Conservation (phyloP, 2,797 vertebrate genomes). For the Aselliscus stoliczkanus region DNA sequence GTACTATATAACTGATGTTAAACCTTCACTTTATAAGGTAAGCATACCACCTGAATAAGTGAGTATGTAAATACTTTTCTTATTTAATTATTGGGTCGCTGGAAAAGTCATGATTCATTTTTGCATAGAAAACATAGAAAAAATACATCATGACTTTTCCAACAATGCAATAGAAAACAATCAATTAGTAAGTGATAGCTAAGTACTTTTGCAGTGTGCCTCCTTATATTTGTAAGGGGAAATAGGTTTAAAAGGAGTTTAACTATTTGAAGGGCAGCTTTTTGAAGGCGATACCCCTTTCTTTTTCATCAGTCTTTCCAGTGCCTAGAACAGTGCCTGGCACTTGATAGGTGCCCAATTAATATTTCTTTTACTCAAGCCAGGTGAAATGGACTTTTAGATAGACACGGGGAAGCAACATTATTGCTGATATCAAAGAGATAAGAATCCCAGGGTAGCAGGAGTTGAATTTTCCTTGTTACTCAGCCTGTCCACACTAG, state of each 20-base stretch:
- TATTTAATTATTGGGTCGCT: too few relatives aligned
- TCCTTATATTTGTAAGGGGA: neutral
- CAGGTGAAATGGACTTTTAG: neutral
- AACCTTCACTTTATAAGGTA: neutral
- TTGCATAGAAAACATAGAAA: too few relatives aligned
- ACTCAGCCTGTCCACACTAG: neutral
- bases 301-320: neutral
- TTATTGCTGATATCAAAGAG: neutral
- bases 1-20: neutral
- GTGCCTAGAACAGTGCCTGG: neutral
- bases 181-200: neutral
- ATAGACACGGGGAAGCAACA: neutral
- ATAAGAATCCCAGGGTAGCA: neutral
- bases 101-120: too few relatives aligned
- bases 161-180: too few relatives aligned
- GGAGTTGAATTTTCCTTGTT: neutral
- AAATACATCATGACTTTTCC: too few relatives aligned
- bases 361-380: neutral
- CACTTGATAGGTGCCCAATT: neutral
- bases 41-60: neutral
- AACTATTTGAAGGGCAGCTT: neutral
- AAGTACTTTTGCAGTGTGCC: neutral
- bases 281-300: neutral
- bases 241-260: neutral
- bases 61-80: neutral